Conservation (phyloP, 2,113 vertebrate genomes). For the Galemys pyrenaicus region DNA sequence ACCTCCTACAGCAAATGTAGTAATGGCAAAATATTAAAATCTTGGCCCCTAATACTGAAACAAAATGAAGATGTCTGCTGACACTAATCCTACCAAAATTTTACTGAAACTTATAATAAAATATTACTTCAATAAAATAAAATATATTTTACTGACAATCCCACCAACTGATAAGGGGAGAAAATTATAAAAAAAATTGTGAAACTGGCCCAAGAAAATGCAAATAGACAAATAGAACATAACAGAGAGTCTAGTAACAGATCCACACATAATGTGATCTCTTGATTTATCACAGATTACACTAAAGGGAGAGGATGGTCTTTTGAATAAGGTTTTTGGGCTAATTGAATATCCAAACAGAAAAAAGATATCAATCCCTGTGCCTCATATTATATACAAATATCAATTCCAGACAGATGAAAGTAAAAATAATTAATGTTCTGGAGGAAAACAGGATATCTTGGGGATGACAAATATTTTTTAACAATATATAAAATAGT, state of each 20-base stretch:
- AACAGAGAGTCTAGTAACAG: neutral
- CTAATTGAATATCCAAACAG: neutral
- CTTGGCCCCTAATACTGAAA: neutral
- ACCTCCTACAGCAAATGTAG: neutral
- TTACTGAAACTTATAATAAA: neutral
- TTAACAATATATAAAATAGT: neutral
- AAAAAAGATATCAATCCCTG: neutral
- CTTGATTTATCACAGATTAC: conserved; percentile 14
- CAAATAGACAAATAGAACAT: neutral
- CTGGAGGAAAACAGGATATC: conserved; percentile 4
- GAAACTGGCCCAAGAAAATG: neutral
- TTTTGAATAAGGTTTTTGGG: neutral
- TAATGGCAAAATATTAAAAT: neutral
- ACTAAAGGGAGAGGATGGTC: neutral
- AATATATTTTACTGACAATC: neutral
- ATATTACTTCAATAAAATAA: too few species aligned
- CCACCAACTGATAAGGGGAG: neutral
- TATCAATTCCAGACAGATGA: neutral
- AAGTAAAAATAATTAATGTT: conserved; percentile 10
- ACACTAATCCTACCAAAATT: neutral
- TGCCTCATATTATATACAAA: neutral
- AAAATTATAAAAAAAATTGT: neutral
- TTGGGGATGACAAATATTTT: neutral
- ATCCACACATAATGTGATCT: neutral
- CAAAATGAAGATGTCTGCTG: neutral